phyloP scores from a whole-genome alignment of 2,888 invertebrate genomes.

The Catocala sponsa region DNA sequence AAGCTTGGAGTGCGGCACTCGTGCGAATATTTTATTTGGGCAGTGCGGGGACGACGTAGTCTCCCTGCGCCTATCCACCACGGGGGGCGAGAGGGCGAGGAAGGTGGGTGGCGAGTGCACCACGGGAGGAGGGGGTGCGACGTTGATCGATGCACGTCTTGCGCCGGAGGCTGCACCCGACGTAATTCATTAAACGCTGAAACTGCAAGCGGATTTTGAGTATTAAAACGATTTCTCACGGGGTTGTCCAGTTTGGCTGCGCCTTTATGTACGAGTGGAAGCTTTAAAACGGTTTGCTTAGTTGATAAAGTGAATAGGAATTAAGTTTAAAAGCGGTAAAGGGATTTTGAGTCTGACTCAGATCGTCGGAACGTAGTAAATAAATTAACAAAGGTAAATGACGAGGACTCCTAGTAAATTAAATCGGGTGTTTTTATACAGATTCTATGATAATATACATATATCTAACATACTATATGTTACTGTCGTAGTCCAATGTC shows the following conservation, averaged over 20 bases:
- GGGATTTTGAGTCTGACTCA: constrained; percentile 52
- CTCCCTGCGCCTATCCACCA: constrained; percentile 76
- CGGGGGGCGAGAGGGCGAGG: constrained; percentile 49
- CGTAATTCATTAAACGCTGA: constrained; percentile 88
- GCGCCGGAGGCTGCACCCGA: constrained; percentile 88
- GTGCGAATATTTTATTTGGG: constrained; percentile 87
- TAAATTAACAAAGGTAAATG: constrained; percentile 55
- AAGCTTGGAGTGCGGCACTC: constrained; percentile 70
- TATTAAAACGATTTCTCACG: constrained; percentile 88
- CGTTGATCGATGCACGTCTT: constrained; percentile 91
- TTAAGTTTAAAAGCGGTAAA: constrained; percentile 66
- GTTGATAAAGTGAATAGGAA: constrained; percentile 76
- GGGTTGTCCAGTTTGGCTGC: constrained; percentile 79
- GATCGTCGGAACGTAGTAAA: constrained; percentile 51
- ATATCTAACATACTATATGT: no score
- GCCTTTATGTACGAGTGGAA: constrained; percentile 67
- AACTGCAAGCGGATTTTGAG: constrained; percentile 87
- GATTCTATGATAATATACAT: neutral
- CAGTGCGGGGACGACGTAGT: constrained; percentile 73
- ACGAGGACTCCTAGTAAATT: constrained; percentile 51
- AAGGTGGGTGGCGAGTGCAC: constrained; percentile 52
- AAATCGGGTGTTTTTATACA: constrained; percentile 27
- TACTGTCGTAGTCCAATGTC: no score
- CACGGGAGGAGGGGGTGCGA: constrained; percentile 71
- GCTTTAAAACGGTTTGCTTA: constrained; percentile 66